Conservation (phyloP, 1,140 invertebrate genomes). For the Ceratina australensis region DNA sequence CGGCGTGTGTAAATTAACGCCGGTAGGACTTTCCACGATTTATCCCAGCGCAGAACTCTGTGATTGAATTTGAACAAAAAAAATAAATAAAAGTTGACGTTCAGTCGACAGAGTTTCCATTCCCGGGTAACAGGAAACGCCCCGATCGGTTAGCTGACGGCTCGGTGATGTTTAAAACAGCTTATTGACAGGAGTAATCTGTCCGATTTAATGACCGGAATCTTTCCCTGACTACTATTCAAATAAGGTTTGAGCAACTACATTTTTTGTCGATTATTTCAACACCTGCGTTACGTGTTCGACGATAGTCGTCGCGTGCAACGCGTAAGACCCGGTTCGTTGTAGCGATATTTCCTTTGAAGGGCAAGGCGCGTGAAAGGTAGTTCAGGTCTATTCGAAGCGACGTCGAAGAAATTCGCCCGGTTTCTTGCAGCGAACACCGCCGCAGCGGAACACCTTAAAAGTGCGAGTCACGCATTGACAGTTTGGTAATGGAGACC, state of each 20-base stretch:
- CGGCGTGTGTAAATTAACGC: background rate
- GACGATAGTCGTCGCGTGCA: background rate
- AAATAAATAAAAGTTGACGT: too few relatives aligned
- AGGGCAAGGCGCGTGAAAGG: background rate
- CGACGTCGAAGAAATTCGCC: slow-evolving; percentile 39
- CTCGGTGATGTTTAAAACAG: background rate
- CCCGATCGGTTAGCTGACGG: background rate
- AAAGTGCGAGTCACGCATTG: slow-evolving; percentile 43
- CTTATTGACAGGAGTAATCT: background rate
- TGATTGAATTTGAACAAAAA: background rate
- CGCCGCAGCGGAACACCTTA: slow-evolving; percentile 11
- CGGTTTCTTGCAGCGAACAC: background rate
- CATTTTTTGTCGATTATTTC: too few relatives aligned
- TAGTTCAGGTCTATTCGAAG: background rate
- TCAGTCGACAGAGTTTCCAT: background rate
- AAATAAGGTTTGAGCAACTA: too few relatives aligned
- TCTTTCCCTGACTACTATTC: background rate
- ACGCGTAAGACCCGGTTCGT: slow-evolving; percentile 1
- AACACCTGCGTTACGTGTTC: background rate
- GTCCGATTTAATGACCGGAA: background rate
- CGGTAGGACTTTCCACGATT: background rate
- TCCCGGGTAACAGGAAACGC: too few relatives aligned
- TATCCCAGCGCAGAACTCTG: background rate
- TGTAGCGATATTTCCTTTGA: background rate
- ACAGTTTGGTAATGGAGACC: slow-evolving; percentile 57